Evolutionary conservation across 2,113 vertebrate genomes (phyloP).

Genomic region (Actenoides lindsayi): DNA sequence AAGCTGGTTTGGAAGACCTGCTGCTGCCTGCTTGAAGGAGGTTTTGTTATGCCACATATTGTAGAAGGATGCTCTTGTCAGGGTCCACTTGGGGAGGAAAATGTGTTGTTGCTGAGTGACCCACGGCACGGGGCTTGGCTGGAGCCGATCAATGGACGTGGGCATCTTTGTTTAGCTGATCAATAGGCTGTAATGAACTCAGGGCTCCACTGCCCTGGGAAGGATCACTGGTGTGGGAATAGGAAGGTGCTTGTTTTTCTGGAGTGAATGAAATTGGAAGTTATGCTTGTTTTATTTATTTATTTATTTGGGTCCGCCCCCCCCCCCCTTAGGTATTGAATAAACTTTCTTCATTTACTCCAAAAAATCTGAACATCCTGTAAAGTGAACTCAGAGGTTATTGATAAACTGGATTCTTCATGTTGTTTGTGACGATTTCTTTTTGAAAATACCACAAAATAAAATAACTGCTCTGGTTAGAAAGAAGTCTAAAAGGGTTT

Average conservation of each 20-base stretch:
- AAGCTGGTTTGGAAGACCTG: neutral
- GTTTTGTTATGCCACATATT: neutral
- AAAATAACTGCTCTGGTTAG: neutral
- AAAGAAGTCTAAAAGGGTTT: neutral
- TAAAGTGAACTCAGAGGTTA: neutral
- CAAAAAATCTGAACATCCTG: neutral
- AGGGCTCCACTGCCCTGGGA: conserved; percentile 74
- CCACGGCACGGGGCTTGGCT: conserved; percentile 33
- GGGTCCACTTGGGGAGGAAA: neutral
- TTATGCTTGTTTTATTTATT: conserved; percentile 12
- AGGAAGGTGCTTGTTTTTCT: conserved; percentile 69
- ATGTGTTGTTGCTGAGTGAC: conserved; percentile 16
- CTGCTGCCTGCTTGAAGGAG: neutral
- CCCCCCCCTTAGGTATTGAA: neutral
- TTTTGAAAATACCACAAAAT: neutral
- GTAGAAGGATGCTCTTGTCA: neutral
- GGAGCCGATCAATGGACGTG: conserved; percentile 78
- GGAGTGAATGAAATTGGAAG: conserved; percentile 73
- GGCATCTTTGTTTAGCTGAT: conserved; percentile 83
- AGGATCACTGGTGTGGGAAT: conserved; percentile 61
- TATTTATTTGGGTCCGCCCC: too few species aligned
- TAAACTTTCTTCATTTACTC: neutral
- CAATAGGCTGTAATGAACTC: conserved; percentile 86
- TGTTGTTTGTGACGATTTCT: neutral
- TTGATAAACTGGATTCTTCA: neutral